Conservation (phyloP, 2,113 vertebrate genomes). For the Lampris incognitus region DNA sequence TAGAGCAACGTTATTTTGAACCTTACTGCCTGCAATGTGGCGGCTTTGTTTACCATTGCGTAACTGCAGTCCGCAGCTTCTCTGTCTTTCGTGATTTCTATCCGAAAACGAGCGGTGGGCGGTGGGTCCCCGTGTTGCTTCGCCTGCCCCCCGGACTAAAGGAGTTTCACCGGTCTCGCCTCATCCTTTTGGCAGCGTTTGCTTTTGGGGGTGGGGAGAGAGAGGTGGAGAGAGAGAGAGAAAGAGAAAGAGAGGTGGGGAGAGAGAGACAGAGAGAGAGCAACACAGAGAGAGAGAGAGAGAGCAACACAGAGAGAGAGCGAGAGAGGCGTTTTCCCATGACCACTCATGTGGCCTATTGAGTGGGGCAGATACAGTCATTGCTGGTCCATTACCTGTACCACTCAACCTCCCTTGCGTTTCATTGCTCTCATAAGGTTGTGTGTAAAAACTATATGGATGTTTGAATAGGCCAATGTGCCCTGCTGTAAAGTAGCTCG, state of each 20-base stretch:
- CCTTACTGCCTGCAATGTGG: conserved; percentile 10
- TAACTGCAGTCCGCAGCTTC: conserved; percentile 49
- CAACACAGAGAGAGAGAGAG: no score
- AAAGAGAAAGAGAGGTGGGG: conserved; percentile 34
- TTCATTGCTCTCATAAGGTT: not conserved
- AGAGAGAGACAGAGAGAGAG: conserved; percentile 24
- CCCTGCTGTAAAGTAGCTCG: no score
- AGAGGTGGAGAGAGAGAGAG: not conserved
- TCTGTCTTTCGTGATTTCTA: conserved; percentile 25
- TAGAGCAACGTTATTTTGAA: conserved; percentile 15
- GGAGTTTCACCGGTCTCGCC: conserved; percentile 64
- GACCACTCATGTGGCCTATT: conserved; percentile 28
- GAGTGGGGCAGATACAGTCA: conserved; percentile 23
- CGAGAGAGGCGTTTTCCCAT: conserved; percentile 55
- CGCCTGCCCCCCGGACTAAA: conserved; percentile 22
- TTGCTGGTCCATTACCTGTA: not conserved
- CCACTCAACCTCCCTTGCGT: not conserved
- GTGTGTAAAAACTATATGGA: not conserved
- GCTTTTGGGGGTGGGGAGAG: conserved; percentile 44
- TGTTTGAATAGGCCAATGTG: not conserved
- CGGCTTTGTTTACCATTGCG: conserved; percentile 57
- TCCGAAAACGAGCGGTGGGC: conserved; percentile 23
- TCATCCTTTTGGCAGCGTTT: conserved; percentile 65
- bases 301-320: not conserved
- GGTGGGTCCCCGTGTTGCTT: not conserved